phyloP scores from a whole-genome alignment of 2,113 vertebrate genomes.

The Muntiacus muntjak region DNA sequence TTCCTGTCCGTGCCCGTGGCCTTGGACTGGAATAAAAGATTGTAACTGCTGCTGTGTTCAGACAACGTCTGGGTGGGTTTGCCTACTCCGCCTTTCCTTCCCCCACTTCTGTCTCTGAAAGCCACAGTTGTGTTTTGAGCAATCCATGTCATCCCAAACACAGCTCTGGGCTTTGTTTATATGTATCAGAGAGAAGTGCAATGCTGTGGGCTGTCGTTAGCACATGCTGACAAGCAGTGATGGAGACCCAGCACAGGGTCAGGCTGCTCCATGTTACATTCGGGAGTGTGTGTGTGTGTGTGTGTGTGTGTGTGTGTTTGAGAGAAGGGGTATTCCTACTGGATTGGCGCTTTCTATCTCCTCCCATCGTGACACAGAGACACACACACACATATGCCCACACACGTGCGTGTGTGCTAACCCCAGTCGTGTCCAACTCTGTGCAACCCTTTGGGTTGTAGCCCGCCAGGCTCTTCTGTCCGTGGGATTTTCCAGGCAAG shows the following conservation, averaged over 20 bases:
- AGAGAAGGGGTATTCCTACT: background rate
- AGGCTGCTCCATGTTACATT: background rate
- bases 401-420: background rate
- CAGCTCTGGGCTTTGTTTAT: background rate
- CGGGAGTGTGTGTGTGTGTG: background rate
- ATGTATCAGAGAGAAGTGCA: background rate
- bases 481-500: background rate
- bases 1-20: accelerated
- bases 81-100: accelerated
- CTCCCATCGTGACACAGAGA: background rate
- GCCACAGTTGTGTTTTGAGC: background rate
- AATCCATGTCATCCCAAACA: background rate
- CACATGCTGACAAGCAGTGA: accelerated
- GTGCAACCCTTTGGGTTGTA: background rate
- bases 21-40: background rate
- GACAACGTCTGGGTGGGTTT: background rate
- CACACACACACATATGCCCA: background rate
- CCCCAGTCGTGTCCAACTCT: background rate
- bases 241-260: background rate
- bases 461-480: background rate
- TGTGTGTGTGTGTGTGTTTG: background rate
- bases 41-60: accelerated
- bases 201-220: accelerated
- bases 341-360: background rate
- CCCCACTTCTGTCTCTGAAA: background rate